phyloP scores from a whole-genome alignment of 2,797 vertebrate species.

The Chelon labrosus region DNA sequence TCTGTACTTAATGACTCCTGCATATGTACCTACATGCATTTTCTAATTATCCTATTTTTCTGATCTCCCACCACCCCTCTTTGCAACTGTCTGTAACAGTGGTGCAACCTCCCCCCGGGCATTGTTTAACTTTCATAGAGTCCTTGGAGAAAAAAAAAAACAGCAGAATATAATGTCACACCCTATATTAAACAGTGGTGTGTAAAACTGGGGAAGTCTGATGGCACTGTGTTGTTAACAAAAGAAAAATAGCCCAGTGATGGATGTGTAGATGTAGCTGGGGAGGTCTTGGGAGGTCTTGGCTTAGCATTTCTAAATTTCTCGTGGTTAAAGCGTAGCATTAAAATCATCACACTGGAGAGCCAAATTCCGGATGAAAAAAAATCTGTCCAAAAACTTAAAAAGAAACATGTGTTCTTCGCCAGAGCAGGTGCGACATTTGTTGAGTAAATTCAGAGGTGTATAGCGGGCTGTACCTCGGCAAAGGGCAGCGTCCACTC shows the following conservation, averaged over 20 bases:
- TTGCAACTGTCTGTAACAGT: too few species aligned
- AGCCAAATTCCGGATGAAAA: not conserved
- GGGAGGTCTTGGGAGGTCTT: not conserved
- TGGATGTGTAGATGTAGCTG: not conserved
- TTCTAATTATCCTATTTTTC: too few species aligned
- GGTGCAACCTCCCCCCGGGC: constrained; percentile 1
- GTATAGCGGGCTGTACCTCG: constrained; percentile 85
- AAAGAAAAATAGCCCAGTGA: constrained; percentile 14
- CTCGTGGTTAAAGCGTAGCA: not conserved
- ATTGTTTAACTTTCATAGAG: constrained; percentile 18
- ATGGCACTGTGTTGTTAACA: constrained; percentile 24
- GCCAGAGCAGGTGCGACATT: not conserved
- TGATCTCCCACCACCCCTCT: too few species aligned
- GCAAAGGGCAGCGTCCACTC: constrained; percentile 97
- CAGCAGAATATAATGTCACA: too few species aligned
- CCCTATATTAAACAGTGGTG: not conserved
- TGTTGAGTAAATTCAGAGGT: too few species aligned
- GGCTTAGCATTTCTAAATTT: not conserved
- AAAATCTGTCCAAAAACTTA: not conserved
- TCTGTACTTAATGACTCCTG: too few species aligned
- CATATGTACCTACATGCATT: too few species aligned
- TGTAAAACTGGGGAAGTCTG: constrained; percentile 1
- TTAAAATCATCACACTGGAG: not conserved
- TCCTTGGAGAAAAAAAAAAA: not conserved
- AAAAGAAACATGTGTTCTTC: not conserved